A percentile compares a stretch with the other conserved stretches of the same genome.
These are phyloP conservation scores for Agrotis segetum DNA, from an alignment of 2,888 invertebrate species.

Conservation along the genomic window DNA sequence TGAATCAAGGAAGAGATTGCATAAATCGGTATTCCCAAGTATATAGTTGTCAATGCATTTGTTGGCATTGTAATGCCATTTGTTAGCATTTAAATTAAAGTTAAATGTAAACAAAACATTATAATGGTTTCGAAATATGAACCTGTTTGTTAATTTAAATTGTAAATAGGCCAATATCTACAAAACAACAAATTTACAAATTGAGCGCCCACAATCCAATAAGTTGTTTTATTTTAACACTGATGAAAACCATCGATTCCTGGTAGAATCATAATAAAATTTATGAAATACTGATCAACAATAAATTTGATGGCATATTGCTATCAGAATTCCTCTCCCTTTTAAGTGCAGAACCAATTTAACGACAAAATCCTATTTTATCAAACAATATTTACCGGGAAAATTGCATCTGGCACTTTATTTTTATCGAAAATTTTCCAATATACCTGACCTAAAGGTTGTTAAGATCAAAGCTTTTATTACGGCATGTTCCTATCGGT, in stretches of 20 bases:
- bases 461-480: conserved; percentile 66
- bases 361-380: conserved; percentile 39
- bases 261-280: neutral
- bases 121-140: neutral
- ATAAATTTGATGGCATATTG: neutral
- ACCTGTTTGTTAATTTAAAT: neutral
- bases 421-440: conserved; percentile 54
- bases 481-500: conserved; percentile 65
- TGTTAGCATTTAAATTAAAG: neutral
- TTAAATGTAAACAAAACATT: neutral
- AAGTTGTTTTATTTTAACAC: neutral
- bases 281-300: neutral
- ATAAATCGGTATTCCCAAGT: neutral
- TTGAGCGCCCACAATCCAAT: neutral
- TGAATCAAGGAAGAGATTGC: neutral
- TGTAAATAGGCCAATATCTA: neutral
- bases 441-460: conserved; percentile 57
- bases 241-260: neutral
- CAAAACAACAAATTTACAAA: neutral
- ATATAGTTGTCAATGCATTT: neutral
- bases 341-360: conserved; percentile 32
- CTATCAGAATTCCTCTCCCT: conserved; percentile 6
- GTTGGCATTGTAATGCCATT: neutral
- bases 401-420: conserved; percentile 55
- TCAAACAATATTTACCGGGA: conserved; percentile 40